Percentiles rank a stretch among this genome's conserved stretches.
Evolutionary conservation across 2,797 vertebrate genomes (phyloP).

Genomic region (Acanthiza pusilla): DNA sequence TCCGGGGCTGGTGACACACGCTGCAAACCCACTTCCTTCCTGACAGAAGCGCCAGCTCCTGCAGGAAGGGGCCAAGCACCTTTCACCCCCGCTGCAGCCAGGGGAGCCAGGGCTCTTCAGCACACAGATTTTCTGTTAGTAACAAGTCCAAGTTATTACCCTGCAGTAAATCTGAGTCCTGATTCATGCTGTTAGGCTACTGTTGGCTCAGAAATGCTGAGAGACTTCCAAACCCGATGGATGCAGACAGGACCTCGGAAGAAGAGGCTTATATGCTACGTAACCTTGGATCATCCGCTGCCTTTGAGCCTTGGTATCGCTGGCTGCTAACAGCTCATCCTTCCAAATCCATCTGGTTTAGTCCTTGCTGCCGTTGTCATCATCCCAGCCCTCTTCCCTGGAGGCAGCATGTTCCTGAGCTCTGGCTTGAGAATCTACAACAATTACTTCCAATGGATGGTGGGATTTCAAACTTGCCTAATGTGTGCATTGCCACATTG

Average conservation of each 20-base stretch:
- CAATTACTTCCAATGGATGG: conserved; percentile 43
- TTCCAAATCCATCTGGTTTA: not conserved
- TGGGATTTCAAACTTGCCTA: conserved; percentile 58
- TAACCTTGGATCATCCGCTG: not conserved
- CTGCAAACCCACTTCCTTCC: not conserved
- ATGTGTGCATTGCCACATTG: conserved; percentile 30
- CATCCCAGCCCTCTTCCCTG: not conserved
- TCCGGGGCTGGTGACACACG: not conserved
- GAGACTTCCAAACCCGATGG: not conserved
- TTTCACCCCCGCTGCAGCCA: not conserved
- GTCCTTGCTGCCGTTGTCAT: not conserved
- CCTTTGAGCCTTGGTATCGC: not conserved
- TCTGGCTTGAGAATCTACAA: conserved; percentile 37
- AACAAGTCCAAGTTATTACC: conserved; percentile 5
- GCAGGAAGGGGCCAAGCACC: not conserved
- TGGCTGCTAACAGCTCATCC: not conserved
- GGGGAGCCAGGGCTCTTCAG: not conserved
- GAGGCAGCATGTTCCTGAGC: conserved; percentile 24
- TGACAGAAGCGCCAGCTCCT: not conserved
- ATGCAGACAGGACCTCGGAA: not conserved
- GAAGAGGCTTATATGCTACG: not conserved
- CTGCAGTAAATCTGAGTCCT: conserved; percentile 9
- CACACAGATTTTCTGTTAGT: not conserved
- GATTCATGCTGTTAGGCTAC: not conserved
- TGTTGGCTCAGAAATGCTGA: conserved; percentile 2